phyloP scores from a whole-genome alignment of 35 echinoderm and acorn worm species.

The Strongylocentrotus purpuratus region DNA sequence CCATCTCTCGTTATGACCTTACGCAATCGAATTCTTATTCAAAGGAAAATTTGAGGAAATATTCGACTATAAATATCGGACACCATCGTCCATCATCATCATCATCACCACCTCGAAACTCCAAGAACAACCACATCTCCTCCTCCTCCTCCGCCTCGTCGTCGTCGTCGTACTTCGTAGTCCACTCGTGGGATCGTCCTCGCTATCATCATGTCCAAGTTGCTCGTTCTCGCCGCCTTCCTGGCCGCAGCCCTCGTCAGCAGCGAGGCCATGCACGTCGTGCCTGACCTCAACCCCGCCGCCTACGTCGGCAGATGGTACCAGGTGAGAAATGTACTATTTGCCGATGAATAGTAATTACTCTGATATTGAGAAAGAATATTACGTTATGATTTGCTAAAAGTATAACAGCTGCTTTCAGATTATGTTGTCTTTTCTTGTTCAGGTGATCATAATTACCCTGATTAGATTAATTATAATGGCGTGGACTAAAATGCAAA shows the following conservation, averaged over 20 bases:
- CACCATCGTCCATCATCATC: neutral
- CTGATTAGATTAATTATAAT: too few relatives aligned
- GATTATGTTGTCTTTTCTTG: too few relatives aligned
- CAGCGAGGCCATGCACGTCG: slow-evolving; percentile 6
- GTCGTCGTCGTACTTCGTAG: too few relatives aligned
- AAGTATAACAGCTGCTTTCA: too few relatives aligned
- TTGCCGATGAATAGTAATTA: neutral
- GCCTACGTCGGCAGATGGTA: slow-evolving; percentile 56
- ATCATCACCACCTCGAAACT: neutral
- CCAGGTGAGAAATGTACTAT: slow-evolving; percentile 43
- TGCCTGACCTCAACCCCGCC: slow-evolving; percentile 36
- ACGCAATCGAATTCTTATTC: neutral
- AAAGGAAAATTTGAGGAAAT: neutral
- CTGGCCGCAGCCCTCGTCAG: neutral
- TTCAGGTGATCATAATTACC: too few relatives aligned
- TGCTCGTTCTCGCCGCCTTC: neutral
- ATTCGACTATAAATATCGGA: neutral
- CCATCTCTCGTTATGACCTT: neutral
- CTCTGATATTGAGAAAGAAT: neutral
- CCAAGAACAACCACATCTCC: neutral
- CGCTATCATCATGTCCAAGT: neutral
- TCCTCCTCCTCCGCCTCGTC: neutral
- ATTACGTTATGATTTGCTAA: too few relatives aligned
- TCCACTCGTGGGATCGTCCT: neutral
- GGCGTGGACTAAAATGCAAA: too few relatives aligned